Evolutionary conservation across 2,797 vertebrate genomes (phyloP).

Genomic region (Uromys caudimaculatus): DNA sequence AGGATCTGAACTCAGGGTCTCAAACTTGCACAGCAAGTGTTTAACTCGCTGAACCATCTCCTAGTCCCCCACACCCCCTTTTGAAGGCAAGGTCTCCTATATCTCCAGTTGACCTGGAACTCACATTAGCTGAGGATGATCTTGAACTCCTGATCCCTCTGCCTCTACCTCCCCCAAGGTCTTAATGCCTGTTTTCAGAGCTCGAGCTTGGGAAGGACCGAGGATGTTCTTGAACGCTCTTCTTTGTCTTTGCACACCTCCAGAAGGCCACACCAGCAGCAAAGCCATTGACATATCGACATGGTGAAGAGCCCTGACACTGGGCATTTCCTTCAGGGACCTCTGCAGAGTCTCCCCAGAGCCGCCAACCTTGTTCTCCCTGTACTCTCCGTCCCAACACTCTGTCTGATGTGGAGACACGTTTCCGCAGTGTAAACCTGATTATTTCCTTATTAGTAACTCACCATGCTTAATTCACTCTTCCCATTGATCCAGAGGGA

Average conservation of each 20-base stretch:
- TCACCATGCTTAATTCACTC: neutral
- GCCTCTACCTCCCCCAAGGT: neutral
- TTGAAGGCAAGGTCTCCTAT: neutral
- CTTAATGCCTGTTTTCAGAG: neutral
- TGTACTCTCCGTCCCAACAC: rapidly evolving
- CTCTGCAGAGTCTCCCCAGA: neutral
- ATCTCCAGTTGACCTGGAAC: neutral
- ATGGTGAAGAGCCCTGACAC: too few species aligned
- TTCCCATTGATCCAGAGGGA: neutral
- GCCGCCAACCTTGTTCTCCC: neutral
- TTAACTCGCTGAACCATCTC: neutral
- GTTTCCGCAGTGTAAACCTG: neutral
- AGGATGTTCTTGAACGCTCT: neutral
- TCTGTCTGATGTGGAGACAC: neutral
- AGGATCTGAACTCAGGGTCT: neutral
- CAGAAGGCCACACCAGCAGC: neutral
- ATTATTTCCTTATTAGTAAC: slow-evolving; percentile 65
- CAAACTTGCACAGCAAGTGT: neutral
- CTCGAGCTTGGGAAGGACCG: rapidly evolving
- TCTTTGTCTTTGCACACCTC: neutral
- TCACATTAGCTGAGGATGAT: neutral
- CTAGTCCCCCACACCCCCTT: neutral
- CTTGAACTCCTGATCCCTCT: neutral
- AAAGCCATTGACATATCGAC: rapidly evolving
- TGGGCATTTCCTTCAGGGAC: too few species aligned